Evolutionary conservation across 2,113 vertebrate genomes (phyloP).

Genomic region (Agelaius tricolor): DNA sequence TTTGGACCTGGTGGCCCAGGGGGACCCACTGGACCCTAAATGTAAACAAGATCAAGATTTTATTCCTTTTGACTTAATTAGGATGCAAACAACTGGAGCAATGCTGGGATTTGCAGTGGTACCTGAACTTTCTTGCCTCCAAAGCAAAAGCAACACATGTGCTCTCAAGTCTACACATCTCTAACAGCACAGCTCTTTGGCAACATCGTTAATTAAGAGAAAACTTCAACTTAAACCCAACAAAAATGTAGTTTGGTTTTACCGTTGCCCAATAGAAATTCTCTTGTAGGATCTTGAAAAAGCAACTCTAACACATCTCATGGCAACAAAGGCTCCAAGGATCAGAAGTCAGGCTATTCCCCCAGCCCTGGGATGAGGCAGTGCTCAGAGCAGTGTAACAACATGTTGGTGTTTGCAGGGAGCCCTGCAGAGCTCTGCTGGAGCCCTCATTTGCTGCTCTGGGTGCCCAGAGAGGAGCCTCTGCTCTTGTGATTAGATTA

Average conservation of each 20-base stretch:
- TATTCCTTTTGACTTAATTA: neutral
- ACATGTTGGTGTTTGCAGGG: neutral
- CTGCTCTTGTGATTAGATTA: neutral
- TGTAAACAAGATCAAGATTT: constrained; percentile 12
- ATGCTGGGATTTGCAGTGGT: neutral
- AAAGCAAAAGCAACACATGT: neutral
- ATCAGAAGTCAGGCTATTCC: neutral
- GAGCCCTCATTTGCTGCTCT: neutral
- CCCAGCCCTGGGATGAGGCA: neutral
- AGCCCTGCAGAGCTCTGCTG: neutral
- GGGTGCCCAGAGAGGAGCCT: neutral
- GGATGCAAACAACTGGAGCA: neutral
- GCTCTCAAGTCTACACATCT: neutral
- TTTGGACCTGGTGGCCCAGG: constrained; percentile 80
- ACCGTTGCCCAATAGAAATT: neutral
- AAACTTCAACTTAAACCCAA: neutral
- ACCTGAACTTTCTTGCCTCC: neutral
- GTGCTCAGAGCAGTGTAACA: neutral
- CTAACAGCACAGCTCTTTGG: neutral
- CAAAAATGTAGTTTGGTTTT: neutral
- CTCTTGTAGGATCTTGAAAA: neutral
- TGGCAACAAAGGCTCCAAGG: neutral
- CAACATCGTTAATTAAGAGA: neutral
- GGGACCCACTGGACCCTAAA: constrained; percentile 81
- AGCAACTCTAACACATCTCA: neutral